Base-by-base conservation (phyloP, 1,140 invertebrate species). In the Brachionus paranguensis region DNA sequence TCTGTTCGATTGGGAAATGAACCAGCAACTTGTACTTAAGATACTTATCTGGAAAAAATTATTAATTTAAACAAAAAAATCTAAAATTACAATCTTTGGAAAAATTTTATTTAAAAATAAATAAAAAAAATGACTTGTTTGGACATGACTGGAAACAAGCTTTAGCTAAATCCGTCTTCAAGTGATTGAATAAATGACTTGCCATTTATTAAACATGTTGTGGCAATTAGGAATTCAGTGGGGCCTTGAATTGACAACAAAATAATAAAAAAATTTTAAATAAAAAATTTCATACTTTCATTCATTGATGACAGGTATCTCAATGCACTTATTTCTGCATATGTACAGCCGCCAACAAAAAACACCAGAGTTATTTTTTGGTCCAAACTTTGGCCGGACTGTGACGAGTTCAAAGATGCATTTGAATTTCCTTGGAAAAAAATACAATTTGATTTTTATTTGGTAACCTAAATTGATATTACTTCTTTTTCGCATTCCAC, bases 321-420 rank as follows among this genome's bases (percentile, higher is more conserved):
- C 1, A 99, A 89, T 0, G 96, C 95, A 2, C 96, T 95, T 86
- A 99, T 92, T 88, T 99, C 97, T 3, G 96, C 94, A 91, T 94
- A 97, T 0, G 96, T 99, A 87, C 96, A 96, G 2, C 97, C 97
- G 11, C 97, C 96, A 24, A 98, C 93, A 87, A 98, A 97, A 87
- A 97, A 95, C 0, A 98, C 95, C 5, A 98, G 88, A n/a, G 96
- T 93, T 1, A 96, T 92, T 86, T 89, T 90, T 86, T 89, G 89
- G 45, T 91, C 90, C 17, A 41, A 29, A 33, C 12, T 83, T 47
- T 65, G 45, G 2, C 24, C n/a, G 7, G 84, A 86, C 8, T 86
- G 85, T 78, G 85, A 88, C 60, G 89, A 90, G 86, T 89, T 87
- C 45, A 88, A 86, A 6, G 90, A 90, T 17, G 86, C 87, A 10